phyloP scores from a whole-genome alignment of 2,113 vertebrate genomes.

The Dicentrarchus labrax region DNA sequence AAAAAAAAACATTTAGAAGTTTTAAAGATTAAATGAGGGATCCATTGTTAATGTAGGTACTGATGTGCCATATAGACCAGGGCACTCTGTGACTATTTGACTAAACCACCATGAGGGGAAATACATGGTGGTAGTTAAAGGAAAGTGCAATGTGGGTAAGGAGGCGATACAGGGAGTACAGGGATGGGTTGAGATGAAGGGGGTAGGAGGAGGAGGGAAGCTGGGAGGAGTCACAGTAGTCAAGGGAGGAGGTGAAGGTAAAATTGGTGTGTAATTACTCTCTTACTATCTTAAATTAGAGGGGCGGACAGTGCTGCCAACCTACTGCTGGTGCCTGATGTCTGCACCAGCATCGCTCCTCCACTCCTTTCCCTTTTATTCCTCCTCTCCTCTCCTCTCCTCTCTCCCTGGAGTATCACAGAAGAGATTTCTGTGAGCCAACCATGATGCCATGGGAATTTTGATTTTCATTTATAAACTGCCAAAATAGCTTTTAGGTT shows the following conservation, averaged over 20 bases:
- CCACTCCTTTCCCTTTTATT: constrained; percentile 1
- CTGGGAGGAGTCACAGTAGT: constrained; percentile 31
- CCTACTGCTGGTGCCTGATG: constrained; percentile 41
- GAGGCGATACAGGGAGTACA: neutral
- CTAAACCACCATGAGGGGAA: neutral
- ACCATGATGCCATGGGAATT: neutral
- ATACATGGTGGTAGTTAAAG: neutral
- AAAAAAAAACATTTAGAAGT: neutral
- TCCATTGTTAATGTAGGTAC: too few relatives aligned
- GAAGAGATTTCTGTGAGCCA: neutral
- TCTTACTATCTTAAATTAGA: constrained; percentile 64
- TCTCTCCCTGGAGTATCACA: neutral
- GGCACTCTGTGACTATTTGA: neutral
- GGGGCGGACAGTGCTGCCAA: constrained; percentile 30
- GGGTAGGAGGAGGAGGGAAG: neutral
- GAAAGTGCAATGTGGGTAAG: neutral
- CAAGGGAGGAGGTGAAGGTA: constrained; percentile 56
- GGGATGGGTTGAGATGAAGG: constrained; percentile 8
- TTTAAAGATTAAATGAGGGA: neutral
- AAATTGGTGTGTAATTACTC: constrained; percentile 68
- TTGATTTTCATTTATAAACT: neutral
- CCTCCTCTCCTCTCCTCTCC: neutral
- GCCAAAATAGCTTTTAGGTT: neutral
- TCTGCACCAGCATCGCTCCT: constrained; percentile 24
- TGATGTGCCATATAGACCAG: neutral